These are phyloP conservation scores for Dicranocentrus wangi DNA, from an alignment of 2,888 invertebrate genomes.

Conservation along the genomic window DNA sequence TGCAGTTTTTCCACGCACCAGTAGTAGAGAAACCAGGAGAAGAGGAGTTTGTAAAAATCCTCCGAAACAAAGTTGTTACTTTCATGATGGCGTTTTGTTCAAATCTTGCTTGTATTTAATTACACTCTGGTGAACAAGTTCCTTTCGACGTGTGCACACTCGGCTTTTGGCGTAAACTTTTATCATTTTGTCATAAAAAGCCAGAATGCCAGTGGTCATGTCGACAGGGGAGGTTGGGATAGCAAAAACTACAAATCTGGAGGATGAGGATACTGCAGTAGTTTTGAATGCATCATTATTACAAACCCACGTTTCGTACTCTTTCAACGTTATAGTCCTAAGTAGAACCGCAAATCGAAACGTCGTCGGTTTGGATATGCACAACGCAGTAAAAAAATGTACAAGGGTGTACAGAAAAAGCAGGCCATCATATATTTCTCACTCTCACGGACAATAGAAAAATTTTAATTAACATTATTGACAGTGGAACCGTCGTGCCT, in stretches of 20 bases:
- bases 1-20: background rate
- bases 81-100: too few relatives aligned
- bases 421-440: too few relatives aligned
- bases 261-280: background rate
- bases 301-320: too few relatives aligned
- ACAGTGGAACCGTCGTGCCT: too few relatives aligned
- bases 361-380: too few relatives aligned
- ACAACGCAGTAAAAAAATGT: too few relatives aligned
- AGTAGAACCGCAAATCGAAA: too few relatives aligned
- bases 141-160: background rate
- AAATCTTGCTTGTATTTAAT: conserved; percentile 4
- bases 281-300: conserved; percentile 1
- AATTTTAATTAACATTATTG: too few relatives aligned
- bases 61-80: background rate
- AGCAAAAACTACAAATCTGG: background rate
- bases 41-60: background rate
- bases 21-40: background rate
- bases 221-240: background rate
- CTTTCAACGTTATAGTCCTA: too few relatives aligned
- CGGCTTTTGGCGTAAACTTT: background rate
- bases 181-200: conserved; percentile 8
- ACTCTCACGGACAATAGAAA: too few relatives aligned
- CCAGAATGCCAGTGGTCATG: background rate
- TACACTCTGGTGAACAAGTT: background rate
- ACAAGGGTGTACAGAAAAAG: too few relatives aligned